Percentiles rank a stretch among this genome's conserved stretches.
Conservation (phyloP, 2,888 invertebrate species). For the Drosophila tripunctata region DNA sequence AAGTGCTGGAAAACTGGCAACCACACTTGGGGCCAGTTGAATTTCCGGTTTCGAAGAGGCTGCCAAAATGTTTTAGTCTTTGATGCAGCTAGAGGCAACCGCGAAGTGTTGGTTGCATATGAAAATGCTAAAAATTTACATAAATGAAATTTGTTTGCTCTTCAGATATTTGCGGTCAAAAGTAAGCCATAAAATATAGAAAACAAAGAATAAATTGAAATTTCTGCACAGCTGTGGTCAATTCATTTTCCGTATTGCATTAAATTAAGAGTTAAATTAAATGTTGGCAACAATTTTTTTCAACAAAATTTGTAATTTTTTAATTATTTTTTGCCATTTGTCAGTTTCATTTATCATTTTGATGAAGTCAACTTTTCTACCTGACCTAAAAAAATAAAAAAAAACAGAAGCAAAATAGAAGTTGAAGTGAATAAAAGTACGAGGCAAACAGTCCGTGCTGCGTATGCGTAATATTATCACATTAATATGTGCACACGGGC, state of each 20-base stretch:
- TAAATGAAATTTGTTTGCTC: neutral
- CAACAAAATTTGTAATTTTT: constrained; percentile 1
- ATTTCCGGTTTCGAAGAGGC: neutral
- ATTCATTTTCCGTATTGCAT: constrained; percentile 36
- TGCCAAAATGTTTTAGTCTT: neutral
- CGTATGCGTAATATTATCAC: constrained; percentile 51
- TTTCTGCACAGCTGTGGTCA: neutral
- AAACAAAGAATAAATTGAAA: neutral
- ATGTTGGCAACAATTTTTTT: neutral
- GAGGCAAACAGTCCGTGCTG: constrained; percentile 29
- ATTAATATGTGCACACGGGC: constrained; percentile 35
- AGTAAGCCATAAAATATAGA: neutral
- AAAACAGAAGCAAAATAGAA: neutral
- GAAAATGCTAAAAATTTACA: constrained; percentile 7
- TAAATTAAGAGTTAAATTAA: constrained; percentile 24
- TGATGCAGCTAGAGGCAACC: neutral
- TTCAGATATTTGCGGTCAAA: constrained; percentile 1
- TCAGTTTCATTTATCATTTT: constrained; percentile 44
- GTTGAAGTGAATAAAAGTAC: constrained; percentile 1
- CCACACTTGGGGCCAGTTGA: constrained; percentile 13
- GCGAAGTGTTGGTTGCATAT: constrained; percentile 4
- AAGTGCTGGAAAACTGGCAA: constrained; percentile 13
- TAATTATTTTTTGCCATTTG: constrained; percentile 52
- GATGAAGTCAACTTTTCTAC: constrained; percentile 28
- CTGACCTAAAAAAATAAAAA: constrained; percentile 16